phyloP scores from a whole-genome alignment of 2,113 vertebrate genomes.

The Clinocottus analis region DNA sequence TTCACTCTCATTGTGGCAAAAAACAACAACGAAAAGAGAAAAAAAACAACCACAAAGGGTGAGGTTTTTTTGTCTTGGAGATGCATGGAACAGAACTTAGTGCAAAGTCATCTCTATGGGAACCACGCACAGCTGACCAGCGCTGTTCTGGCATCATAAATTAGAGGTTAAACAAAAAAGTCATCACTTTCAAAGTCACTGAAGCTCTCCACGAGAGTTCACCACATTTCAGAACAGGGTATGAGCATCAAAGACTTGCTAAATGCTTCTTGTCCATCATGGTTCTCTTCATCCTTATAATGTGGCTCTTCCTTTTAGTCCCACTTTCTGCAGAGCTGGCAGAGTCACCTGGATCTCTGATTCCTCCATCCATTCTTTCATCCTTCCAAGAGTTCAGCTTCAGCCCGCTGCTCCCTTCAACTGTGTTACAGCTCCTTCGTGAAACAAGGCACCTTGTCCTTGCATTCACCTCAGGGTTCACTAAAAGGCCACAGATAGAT shows the following conservation, averaged over 20 bases:
- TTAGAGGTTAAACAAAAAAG: constrained; percentile 59
- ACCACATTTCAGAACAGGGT: constrained; percentile 39
- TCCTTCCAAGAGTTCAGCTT: constrained; percentile 30
- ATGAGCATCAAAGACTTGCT: constrained; percentile 28
- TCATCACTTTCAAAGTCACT: constrained; percentile 45
- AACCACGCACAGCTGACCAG: constrained; percentile 82
- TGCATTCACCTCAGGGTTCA: constrained; percentile 55
- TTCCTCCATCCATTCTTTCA: constrained; percentile 17
- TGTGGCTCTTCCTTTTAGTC: constrained; percentile 31
- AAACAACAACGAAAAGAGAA: constrained; percentile 1
- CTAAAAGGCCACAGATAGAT: constrained; percentile 59
- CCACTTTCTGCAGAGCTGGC: constrained; percentile 30
- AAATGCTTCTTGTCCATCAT: constrained; percentile 30
- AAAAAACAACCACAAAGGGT: constrained; percentile 46
- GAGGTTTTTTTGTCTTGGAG: constrained; percentile 38
- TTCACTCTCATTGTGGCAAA: constrained; percentile 24
- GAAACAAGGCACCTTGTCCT: constrained; percentile 48
- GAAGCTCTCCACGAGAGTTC: constrained; percentile 50
- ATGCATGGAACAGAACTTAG: constrained; percentile 75
- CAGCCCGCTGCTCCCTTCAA: constrained; percentile 38
- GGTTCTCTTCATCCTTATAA: constrained; percentile 18
- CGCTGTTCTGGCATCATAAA: constrained; percentile 80
- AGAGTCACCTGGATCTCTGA: constrained; percentile 24
- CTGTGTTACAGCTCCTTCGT: constrained; percentile 48
- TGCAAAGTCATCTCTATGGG: constrained; percentile 77